Percentiles rank a stretch among this genome's conserved stretches.
Conservation (phyloP, 2,113 vertebrate species). For the Campylorhamphus procurvoides region DNA sequence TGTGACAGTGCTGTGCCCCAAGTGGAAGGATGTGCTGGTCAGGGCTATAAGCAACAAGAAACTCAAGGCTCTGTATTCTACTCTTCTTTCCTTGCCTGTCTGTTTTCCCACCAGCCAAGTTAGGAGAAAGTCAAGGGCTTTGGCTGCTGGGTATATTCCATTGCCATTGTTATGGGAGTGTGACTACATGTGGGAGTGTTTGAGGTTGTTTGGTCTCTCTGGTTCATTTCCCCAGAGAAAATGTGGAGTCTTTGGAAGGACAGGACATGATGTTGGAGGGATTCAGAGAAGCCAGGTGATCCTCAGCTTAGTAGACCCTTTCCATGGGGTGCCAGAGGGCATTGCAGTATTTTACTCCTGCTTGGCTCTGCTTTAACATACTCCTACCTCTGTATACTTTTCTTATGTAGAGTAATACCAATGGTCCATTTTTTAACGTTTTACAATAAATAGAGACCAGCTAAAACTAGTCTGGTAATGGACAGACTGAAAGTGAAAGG, state of each 20-base stretch:
- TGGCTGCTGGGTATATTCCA: neutral
- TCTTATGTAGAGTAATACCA: neutral
- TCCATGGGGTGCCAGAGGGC: neutral
- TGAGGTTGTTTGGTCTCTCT: neutral
- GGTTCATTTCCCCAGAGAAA: neutral
- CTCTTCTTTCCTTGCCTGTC: neutral
- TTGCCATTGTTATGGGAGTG: neutral
- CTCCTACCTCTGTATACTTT: neutral
- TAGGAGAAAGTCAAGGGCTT: neutral
- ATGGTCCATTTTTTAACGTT: neutral
- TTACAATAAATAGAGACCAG: neutral
- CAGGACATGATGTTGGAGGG: neutral
- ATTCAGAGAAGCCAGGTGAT: neutral
- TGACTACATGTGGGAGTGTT: neutral
- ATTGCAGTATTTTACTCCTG: neutral
- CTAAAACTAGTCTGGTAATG: neutral
- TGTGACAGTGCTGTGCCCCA: accelerated
- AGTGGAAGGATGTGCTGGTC: neutral
- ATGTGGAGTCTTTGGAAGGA: neutral
- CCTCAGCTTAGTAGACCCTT: neutral
- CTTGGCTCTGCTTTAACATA: neutral
- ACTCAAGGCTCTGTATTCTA: neutral
- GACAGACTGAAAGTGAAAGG: neutral
- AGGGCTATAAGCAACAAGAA: neutral
- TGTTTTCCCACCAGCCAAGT: neutral